These are phyloP conservation scores for Stictonetta naevosa DNA, from an alignment of 2,113 vertebrate genomes.

Conservation along the genomic window DNA sequence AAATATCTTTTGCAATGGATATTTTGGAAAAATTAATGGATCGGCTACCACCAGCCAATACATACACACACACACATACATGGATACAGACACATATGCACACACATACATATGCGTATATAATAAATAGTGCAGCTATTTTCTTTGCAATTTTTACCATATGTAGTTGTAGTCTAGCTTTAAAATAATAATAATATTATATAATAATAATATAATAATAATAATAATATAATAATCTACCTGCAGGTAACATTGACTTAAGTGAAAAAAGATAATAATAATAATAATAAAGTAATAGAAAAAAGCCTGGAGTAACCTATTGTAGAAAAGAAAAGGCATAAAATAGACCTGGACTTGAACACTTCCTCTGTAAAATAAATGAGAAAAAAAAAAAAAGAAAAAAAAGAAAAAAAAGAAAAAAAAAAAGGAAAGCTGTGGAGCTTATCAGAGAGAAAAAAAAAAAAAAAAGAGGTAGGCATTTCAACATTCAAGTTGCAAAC, in stretches of 20 bases:
- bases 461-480: not conserved
- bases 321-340: not conserved
- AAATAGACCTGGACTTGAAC: not conserved
- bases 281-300: constrained; percentile 28
- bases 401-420: not conserved
- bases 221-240: constrained; percentile 57
- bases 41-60: not conserved
- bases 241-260: not conserved
- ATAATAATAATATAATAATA: too few relatives aligned
- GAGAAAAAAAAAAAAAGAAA: not conserved
- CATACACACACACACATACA: not conserved
- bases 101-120: not conserved
- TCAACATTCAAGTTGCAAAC: constrained; percentile 54
- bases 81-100: not conserved
- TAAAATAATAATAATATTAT: too few relatives aligned
- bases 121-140: not conserved
- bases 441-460: not conserved
- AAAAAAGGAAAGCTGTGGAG: not conserved
- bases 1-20: not conserved
- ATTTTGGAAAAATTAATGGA: not conserved
- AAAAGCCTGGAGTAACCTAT: constrained; percentile 30
- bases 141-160: constrained; percentile 11
- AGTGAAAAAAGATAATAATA: constrained; percentile 32
- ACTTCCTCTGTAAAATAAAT: constrained; percentile 18
- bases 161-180: not conserved